Evolutionary conservation across 2,113 vertebrate genomes (phyloP), one percentile per base, ranked within the genome.

Genomic region (Neogale vison): DNA sequence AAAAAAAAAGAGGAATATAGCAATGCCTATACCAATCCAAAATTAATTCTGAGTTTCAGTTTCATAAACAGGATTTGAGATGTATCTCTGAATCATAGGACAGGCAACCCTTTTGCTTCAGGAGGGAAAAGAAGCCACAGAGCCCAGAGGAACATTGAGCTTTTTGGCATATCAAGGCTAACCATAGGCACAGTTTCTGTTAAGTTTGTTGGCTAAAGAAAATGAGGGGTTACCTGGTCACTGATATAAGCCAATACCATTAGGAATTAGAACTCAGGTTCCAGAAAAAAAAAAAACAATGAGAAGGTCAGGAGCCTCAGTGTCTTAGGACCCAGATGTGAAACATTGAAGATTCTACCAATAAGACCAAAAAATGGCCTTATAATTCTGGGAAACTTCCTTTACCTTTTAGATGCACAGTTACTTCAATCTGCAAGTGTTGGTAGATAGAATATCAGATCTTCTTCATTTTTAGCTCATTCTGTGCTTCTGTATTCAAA

Each of bases 321-420:
- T 7, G 36, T 29, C 26, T 31, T 9, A 17, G 42, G 18, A 72
- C 8, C 34, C 18, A 8, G 0, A 23, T 5, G 3, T 2, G 45
- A 84, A 92, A 86, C 17, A 9, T 18, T 45, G 17, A 97, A 71
- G 20, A 31, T 23, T 80, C 55, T 80, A 45, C 12, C 12, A 88
- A 81, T 3, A 36, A 76, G 14, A 39, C 21, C 24, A 52, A 55
- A 96, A 95, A 71, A 7, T 34, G 50, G 13, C 47, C 55, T 1
- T 21, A n/a, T 57, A n/a, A 88, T 90, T 69, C 12, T 50, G 9
- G 39, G 55, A 81, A 45, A 89, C 20, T 57, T 23, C 8, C 29
- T 85, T 72, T 34, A 59, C 0, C 7, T 90, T 65, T 92, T 76
- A 36, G 4, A 24, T 20, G 12, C 21, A n/a, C 14, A 69, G 7